Evolutionary conservation across 2,113 vertebrate genomes (phyloP).

Genomic region (Sakesphorus luctuosus): DNA sequence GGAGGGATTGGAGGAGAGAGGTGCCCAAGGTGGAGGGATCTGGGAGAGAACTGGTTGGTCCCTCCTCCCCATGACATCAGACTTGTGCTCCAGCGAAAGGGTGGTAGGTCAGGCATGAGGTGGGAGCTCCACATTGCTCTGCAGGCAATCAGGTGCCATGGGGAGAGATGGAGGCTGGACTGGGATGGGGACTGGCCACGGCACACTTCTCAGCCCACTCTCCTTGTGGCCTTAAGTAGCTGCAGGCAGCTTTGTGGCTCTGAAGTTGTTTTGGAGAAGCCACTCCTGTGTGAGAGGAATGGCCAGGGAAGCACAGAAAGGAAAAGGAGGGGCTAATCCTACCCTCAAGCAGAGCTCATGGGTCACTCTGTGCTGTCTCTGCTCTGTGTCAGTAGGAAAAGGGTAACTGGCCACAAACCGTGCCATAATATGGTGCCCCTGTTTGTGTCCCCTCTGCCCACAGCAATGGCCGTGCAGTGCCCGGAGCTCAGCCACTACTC

Average conservation of each 20-base stretch:
- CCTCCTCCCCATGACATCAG: background rate
- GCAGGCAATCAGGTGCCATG: accelerated
- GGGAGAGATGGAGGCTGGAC: background rate
- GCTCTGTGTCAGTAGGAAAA: background rate
- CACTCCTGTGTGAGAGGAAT: background rate
- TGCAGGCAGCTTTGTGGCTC: accelerated
- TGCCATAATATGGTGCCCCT: background rate
- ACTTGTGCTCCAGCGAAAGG: background rate
- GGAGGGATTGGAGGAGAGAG: background rate
- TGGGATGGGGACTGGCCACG: accelerated
- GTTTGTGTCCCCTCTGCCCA: background rate
- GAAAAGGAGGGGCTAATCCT: background rate
- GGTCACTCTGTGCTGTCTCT: background rate
- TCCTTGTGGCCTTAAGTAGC: background rate
- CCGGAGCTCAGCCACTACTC: conserved; percentile 90
- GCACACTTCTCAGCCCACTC: background rate
- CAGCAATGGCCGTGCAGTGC: conserved; percentile 78
- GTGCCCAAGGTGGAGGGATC: background rate
- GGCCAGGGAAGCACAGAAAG: background rate
- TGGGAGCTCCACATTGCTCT: accelerated
- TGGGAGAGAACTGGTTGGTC: accelerated
- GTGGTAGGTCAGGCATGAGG: background rate
- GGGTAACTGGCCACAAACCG: accelerated
- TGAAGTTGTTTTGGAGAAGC: background rate
- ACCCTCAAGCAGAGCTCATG: accelerated